Evolutionary conservation across 1,140 invertebrate genomes (phyloP), one percentile per base, ranked within the genome.

Genomic region (Metaphire vulgaris): DNA sequence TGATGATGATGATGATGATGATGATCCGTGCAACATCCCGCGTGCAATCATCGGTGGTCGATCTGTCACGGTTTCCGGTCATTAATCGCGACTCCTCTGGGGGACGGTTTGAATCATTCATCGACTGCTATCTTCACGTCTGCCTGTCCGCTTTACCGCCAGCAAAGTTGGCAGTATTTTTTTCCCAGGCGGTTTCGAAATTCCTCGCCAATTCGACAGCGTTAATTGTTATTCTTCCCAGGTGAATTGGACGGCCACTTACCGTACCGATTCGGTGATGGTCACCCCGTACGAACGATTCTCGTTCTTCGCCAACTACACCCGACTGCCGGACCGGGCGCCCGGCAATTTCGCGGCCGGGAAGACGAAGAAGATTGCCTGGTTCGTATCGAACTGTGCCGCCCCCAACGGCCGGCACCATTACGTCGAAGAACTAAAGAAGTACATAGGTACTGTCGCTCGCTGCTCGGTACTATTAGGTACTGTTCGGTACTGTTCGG

Each of bases 221-320:
- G n/a, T n/a, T n/a, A n/a, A n/a, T n/a, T n/a, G n/a, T 56, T 56
- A 6, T 21, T 56, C 6, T 56, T 56, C 34, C n/a, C 41, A 73
- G 1, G 92, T 96, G 83, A 98, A 99, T 87, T 97, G 95, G 95
- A 98, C 96, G n/a, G 93, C 84, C 29, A 87, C 83, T 6, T 99
- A 93, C 84, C 89, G 96, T 66, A 89, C 91, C 15, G 96, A 98
- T 84, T 97, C 94, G 30, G 95, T 97, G 80, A 91, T 99, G 78
- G 95, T 98, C 1, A 92, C 96, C 0, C 96, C 96, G 0, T 98
- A 98, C 83, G 96, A 96, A 84, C 91, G 92, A 81, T 98, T 94
- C 92, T 91, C 93, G 33, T 95, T 95, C 84, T 93, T 76, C 67
- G 81, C 83, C 76, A 74, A 81, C 69, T 79, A 69, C 28, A 70